These are phyloP conservation scores for Halichoerus grypus DNA, from an alignment of 2,113 vertebrate genomes.

Conservation along the genomic window DNA sequence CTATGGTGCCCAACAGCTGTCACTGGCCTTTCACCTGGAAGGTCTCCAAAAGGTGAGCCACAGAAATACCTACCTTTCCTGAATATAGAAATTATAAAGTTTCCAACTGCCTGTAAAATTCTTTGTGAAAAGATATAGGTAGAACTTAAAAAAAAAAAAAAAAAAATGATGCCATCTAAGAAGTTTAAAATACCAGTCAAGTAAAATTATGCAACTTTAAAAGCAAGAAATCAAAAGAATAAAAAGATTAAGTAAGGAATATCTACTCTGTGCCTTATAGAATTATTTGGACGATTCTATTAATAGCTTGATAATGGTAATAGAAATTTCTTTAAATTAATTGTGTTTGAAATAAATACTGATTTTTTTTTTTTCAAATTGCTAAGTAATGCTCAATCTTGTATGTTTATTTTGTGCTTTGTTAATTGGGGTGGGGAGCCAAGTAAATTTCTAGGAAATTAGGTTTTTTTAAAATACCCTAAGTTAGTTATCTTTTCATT, in stretches of 20 bases:
- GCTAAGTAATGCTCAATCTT: slow-evolving; percentile 4
- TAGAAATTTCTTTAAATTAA: slow-evolving; percentile 54
- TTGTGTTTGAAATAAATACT: slow-evolving; percentile 5
- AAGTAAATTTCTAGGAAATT: slow-evolving; percentile 58
- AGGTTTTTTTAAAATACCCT: not conserved
- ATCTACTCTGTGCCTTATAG: not conserved
- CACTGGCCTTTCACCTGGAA: not conserved
- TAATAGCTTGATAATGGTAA: not conserved
- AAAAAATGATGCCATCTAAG: not conserved
- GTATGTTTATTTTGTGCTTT: not conserved
- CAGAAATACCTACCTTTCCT: not conserved
- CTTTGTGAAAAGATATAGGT: not conserved
- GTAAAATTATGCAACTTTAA: not conserved
- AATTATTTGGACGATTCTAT: not conserved
- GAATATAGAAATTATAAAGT: not conserved
- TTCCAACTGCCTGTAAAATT: not conserved
- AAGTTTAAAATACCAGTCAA: not conserved
- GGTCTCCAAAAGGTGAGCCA: not conserved
- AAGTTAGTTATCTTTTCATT: slow-evolving; percentile 38
- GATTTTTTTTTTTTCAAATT: slow-evolving; percentile 37
- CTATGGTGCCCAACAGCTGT: not conserved
- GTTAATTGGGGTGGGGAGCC: not conserved
- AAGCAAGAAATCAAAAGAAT: not conserved
- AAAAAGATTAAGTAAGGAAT: not conserved
- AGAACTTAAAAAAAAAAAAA: not conserved